Evolutionary conservation across 2,797 vertebrate genomes (phyloP).

Genomic region (Clarias laeviceps): DNA sequence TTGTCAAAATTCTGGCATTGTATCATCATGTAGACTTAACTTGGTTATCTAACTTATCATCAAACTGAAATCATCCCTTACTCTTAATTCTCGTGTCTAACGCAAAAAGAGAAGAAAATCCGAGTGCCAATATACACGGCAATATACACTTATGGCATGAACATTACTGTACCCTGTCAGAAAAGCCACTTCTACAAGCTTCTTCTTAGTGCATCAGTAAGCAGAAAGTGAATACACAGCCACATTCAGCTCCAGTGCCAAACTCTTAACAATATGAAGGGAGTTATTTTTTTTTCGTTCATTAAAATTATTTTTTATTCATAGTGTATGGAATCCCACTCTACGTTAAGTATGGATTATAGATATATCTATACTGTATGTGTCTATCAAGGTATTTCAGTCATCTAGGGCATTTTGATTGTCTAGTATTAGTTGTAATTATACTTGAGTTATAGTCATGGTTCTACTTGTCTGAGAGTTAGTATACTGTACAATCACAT

Average conservation of each 20-base stretch:
- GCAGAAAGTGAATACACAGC: background rate
- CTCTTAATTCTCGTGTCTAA: background rate
- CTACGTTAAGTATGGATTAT: background rate
- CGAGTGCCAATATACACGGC: background rate
- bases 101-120: background rate
- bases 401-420: background rate
- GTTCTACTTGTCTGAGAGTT: background rate
- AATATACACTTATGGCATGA: background rate
- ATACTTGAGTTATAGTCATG: background rate
- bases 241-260: background rate
- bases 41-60: background rate
- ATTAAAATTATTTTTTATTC: background rate
- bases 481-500: background rate
- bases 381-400: background rate
- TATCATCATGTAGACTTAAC: too few relatives aligned
- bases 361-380: background rate
- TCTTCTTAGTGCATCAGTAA: background rate
- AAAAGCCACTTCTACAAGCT: background rate
- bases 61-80: background rate
- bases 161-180: background rate
- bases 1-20: slow-evolving; percentile 22
- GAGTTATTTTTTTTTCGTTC: background rate
- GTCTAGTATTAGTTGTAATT: background rate
- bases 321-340: background rate
- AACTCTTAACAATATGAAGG: background rate